Percentiles rank a stretch among this genome's conserved stretches.
Conservation (phyloP, 2,113 vertebrate genomes). For the Varanus salvator region DNA sequence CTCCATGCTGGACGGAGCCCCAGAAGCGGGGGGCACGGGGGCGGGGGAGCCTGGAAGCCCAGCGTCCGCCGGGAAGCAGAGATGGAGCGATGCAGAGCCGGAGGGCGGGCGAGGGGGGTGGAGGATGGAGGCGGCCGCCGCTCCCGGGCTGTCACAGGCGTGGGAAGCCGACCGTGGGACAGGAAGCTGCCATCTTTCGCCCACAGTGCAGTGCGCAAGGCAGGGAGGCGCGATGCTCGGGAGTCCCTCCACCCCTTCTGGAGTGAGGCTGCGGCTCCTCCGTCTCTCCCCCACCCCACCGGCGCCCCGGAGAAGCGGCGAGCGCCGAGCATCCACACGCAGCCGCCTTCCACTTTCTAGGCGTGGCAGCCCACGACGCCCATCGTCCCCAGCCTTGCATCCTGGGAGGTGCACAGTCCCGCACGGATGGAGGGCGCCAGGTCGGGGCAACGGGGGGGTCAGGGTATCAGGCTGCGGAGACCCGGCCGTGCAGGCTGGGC, state of each 20-base stretch:
- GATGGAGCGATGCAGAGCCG: neutral
- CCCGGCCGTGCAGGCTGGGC: no score
- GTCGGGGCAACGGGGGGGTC: no score
- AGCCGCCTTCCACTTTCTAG: no score
- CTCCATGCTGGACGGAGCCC: slow-evolving; percentile 80
- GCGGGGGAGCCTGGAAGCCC: neutral
- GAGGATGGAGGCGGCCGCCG: neutral
- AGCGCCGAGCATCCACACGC: no score
- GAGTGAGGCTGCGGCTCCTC: neutral
- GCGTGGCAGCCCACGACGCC: no score
- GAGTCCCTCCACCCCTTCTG: neutral
- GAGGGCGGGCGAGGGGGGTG: no score
- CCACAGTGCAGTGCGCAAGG: slow-evolving; percentile 74
- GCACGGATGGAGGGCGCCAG: no score
- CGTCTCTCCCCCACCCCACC: neutral
- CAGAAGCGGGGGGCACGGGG: neutral
- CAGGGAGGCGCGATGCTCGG: neutral
- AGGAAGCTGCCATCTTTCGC: slow-evolving; percentile 88
- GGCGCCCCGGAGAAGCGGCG: no score
- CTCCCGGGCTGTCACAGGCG: slow-evolving; percentile 28
- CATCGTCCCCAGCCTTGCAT: no score
- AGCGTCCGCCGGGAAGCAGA: neutral
- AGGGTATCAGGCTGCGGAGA: no score
- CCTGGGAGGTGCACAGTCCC: no score
- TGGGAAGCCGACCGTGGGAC: slow-evolving; percentile 32